Base-by-base conservation (phyloP, 2,113 vertebrate species). In the Callipepla californica region DNA sequence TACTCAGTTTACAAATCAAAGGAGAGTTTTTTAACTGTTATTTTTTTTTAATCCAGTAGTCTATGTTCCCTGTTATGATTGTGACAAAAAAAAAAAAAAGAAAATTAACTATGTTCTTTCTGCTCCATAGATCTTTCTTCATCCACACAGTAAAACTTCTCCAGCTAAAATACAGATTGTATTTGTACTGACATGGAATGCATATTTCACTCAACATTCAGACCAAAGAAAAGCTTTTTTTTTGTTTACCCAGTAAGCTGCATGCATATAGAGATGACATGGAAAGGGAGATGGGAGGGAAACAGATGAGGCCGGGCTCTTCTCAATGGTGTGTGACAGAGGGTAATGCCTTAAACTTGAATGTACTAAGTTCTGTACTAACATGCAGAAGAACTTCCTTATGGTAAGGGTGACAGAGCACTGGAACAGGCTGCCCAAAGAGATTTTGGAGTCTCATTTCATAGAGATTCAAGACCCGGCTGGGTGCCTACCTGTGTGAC, bases 1-100 rank as follows among this genome's bases (percentile, higher is more conserved):
- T 92, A 55, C 40, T 87, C 81, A 58, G 84, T 94, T 96, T 96
- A 87, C 87, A 95, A 96, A 94, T 93, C 81, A 94, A 92, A 93
- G 70, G 59, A 77, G 65, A 74, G 53, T n/a, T 67, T 85, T 85
- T 92, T 18, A 93, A 86, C 77, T 89, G 75, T 12, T 91, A 89
- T 53, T 26, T 50, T 50, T 50, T 25, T 50, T 50, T 50, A 26
- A 89, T 95, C 76, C 51, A 81, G 25, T 42, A 59, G 40, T 72
- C 80, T 93, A 57, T 80, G 69, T 65, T 90, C 12, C 44, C 42
- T 62, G 40, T 83, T 90, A 70, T 89, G 36, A 7, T 36, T 72
- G 81, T 72, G 73, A 23, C 69, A 59, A 30, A 62, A 85, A 72
- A 77, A 86, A 61, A 36, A 62, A 62, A 11, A 11, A 16, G 40